Evolutionary conservation across 2,888 invertebrate genomes (phyloP).

Genomic region (Ochropleura leucogaster): DNA sequence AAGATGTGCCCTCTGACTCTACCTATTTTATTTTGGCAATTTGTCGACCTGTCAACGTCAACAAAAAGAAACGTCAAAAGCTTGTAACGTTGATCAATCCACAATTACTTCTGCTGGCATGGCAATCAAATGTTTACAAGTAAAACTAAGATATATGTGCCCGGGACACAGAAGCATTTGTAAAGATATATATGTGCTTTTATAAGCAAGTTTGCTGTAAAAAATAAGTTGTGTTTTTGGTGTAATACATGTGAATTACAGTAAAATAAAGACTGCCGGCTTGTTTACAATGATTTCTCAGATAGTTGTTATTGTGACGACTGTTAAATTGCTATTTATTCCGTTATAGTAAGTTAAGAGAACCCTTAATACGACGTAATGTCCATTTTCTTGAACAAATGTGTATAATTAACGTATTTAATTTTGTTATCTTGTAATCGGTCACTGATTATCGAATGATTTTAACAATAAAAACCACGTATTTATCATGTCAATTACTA

Average conservation of each 20-base stretch:
- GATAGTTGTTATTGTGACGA: conserved; percentile 89
- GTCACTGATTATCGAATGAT: conserved; percentile 4
- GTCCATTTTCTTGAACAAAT: background rate
- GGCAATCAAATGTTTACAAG: conserved; percentile 40
- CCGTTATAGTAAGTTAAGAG: conserved; percentile 94
- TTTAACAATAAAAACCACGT: background rate
- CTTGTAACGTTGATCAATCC: background rate
- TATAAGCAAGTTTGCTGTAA: background rate
- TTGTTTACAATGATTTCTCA: conserved; percentile 83
- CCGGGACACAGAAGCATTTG: background rate
- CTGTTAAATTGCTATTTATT: conserved; percentile 94
- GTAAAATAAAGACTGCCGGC: conserved; percentile 47
- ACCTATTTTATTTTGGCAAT: background rate
- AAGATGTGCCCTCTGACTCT: background rate
- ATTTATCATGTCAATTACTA: background rate
- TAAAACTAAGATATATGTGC: conserved; percentile 1
- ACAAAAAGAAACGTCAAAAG: conserved; percentile 9
- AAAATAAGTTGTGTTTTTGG: conserved; percentile 1
- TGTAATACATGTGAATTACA: background rate
- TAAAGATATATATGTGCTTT: conserved; percentile 4
- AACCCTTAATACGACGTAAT: background rate
- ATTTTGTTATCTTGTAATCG: background rate
- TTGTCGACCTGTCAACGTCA: conserved; percentile 26
- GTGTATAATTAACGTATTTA: background rate
- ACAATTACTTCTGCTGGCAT: conserved; percentile 34